phyloP scores from a whole-genome alignment of 2,888 invertebrate genomes.

The Altica lythri region DNA sequence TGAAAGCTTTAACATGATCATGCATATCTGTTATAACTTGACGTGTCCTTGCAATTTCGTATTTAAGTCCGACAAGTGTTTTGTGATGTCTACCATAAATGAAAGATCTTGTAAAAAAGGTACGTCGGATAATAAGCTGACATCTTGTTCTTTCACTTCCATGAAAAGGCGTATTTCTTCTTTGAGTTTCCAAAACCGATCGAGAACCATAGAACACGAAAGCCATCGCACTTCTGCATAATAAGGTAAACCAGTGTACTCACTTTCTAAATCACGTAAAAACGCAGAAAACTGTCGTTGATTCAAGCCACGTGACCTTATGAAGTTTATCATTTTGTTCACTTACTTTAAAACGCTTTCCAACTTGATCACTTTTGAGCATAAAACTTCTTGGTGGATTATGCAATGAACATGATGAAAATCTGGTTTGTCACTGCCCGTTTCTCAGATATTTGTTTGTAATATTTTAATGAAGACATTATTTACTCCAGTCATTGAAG shows the following conservation, averaged over 20 bases:
- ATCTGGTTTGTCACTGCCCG: slow-evolving; percentile 1
- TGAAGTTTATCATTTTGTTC: background rate
- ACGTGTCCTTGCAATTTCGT: background rate
- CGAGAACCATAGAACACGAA: background rate
- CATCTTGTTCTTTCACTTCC: background rate
- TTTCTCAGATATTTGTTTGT: too few relatives aligned
- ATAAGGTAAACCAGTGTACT: background rate
- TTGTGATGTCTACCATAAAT: background rate
- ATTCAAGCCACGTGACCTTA: background rate
- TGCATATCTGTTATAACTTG: slow-evolving; percentile 3
- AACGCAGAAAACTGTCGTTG: background rate
- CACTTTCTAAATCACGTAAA: background rate
- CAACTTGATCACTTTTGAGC: slow-evolving; percentile 5
- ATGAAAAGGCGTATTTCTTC: slow-evolving; percentile 7
- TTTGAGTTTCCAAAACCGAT: slow-evolving; percentile 2
- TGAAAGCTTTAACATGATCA: background rate
- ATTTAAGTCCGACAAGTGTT: background rate
- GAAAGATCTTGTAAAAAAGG: background rate
- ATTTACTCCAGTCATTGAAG: slow-evolving; percentile 1
- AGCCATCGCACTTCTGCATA: slow-evolving; percentile 6
- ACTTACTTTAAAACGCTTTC: background rate
- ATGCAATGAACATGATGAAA: slow-evolving; percentile 1
- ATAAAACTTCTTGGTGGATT: slow-evolving; percentile 3
- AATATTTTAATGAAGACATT: background rate
- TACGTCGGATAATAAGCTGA: background rate